Evolutionary conservation across 2,797 vertebrate genomes (phyloP), one percentile per base, ranked within the genome.

Genomic region (Lagorchestes hirsutus): DNA sequence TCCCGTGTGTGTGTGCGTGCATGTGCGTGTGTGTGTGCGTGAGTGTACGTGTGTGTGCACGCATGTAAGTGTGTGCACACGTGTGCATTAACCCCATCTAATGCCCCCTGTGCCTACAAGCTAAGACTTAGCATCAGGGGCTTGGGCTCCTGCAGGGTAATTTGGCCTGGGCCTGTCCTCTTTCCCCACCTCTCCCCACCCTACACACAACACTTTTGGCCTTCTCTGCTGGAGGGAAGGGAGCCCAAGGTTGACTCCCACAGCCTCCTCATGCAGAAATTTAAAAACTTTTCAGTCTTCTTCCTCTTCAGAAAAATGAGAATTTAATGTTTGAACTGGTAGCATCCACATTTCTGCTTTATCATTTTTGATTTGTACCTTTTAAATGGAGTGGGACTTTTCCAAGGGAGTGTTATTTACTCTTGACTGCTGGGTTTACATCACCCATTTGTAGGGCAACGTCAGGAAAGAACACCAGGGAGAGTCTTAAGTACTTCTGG

Each of bases 401-500:
- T 87, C 11, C 16, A 40, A 90, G 74, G 74, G 55, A 94, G 27
- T 57, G 31, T 54, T 55, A 50, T 87, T 87, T 87, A 11, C 40
- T 87, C 9, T 74, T 50, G 74, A 0, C 40, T 87, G 74, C 40
- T 87, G 22, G 74, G 9, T 87, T 87, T 46, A 87, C 24, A 4
- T 87, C 40, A 27, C 1, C 74, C 24, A 4, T 87, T 50, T 46
- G 74, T 0, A 87, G 40, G 74, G 50, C 74, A 27, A 46, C 18
- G 34, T 74, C 62, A 74, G 12, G 18, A 82, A 46, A 87, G 74
- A 27, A 87, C 40, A 87, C 74, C 1, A 3, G 24, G 34, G 31
- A 94, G 91, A n/a, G 46, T 59, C 74, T 27, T 27, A 55, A 24
- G 54, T 95, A 93, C 91, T 94, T 74, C 56, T 54, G 13, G 9